Evolutionary conservation across 2,113 vertebrate species (phyloP), one percentile per base, ranked within the genome.

Genomic region (Antigone vipio): DNA sequence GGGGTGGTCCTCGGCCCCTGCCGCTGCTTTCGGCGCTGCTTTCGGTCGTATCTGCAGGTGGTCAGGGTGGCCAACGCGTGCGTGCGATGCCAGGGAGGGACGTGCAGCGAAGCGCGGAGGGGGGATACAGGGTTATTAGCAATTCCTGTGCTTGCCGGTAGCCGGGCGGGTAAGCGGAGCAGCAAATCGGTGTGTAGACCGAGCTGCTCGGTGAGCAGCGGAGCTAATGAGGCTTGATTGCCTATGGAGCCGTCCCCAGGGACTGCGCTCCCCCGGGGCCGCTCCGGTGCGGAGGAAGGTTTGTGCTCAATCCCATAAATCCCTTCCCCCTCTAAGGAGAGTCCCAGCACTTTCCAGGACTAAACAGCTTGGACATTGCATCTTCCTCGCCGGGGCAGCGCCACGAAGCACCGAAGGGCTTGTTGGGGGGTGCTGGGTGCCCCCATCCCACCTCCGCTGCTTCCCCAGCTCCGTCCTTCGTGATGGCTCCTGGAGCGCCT

Each of bases 121-220:
- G n/a, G 47, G 32, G n/a, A 6, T 23, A 3, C 15, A 8, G 42
- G 42, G 16, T 45, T 64, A 14, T 63, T 67, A 53, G 30, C 11
- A 16, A 3, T 53, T 38, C 67, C 19, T 8, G 55, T 11, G 59
- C 47, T n/a, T 22, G 13, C 34, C 4, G 5, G 26, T 6, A 55
- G 40, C 63, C 0, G 7, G 72, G 42, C 52, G 0, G 3, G 40
- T 29, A 3, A 3, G 0, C 1, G 9, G 63, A 62, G 55, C 45
- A 35, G 73, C 9, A 22, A 32, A 73, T 77, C 2, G 13, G 16
- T 4, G 53, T 15, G 35, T 40, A 32, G 63, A 64, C 34, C 1
- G 12, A 92, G 77, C 18, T 11, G 12, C 15, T 85, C 4, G 5
- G 21, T 11, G 63, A 80, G 66, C 38, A 23, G 88, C 3, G 5